phyloP scores from a whole-genome alignment of 2,888 invertebrate species.

The Acleris laterana region DNA sequence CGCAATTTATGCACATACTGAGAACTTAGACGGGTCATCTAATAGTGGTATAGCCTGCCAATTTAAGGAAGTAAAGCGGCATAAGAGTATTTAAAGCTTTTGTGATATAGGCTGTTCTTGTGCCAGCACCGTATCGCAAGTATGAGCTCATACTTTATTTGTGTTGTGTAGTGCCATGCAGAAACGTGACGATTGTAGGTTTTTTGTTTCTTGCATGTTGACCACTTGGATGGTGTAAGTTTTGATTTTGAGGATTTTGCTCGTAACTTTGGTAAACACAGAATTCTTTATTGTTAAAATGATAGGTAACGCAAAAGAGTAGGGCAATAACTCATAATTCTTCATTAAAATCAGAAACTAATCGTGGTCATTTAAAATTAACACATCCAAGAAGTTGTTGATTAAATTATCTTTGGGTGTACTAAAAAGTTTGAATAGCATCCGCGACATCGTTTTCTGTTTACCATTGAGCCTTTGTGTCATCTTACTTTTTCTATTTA shows the following conservation, averaged over 20 bases:
- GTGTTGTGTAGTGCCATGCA: conserved; percentile 40
- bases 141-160: conserved; percentile 54
- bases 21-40: conserved; percentile 19
- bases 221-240: neutral
- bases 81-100: neutral
- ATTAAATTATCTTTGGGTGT: no score
- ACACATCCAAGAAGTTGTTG: no score
- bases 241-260: neutral
- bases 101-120: conserved; percentile 5
- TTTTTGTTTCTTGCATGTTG: conserved; percentile 39
- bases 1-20: neutral
- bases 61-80: neutral
- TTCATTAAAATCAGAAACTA: no score
- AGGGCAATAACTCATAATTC: no score
- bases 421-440: no score
- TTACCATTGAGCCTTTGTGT: no score
- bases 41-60: conserved; percentile 29
- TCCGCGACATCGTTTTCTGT: no score
- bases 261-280: neutral
- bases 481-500: no score
- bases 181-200: conserved; percentile 41
- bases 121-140: conserved; percentile 21
- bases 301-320: no score
- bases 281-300: no score
- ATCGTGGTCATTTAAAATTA: no score